These are phyloP conservation scores for Galendromus occidentalis DNA, from an alignment of 1,140 invertebrate genomes.

Conservation along the genomic window DNA sequence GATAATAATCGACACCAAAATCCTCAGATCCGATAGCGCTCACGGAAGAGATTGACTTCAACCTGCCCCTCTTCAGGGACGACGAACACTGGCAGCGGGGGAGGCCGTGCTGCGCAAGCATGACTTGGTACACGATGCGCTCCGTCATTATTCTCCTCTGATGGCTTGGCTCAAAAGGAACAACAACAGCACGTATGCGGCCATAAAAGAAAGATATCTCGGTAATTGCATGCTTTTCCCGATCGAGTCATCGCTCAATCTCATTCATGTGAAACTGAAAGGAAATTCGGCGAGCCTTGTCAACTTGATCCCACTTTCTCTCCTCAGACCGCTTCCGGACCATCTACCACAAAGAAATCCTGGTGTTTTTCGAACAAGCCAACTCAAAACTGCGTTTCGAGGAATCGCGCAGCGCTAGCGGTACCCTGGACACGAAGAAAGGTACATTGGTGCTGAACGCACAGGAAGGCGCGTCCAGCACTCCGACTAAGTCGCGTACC, in stretches of 20 bases:
- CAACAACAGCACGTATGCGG: background rate
- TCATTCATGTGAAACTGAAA: too few species aligned
- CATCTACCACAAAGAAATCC: background rate
- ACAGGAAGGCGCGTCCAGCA: slow-evolving; percentile 34
- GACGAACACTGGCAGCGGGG: background rate
- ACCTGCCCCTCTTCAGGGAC: background rate
- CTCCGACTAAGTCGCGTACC: slow-evolving; percentile 37
- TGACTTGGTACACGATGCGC: background rate
- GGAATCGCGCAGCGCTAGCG: slow-evolving; percentile 18
- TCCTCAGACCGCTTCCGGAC: background rate
- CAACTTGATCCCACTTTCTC: too few species aligned
- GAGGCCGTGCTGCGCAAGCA: slow-evolving; percentile 1
- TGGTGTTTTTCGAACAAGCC: slow-evolving; percentile 1
- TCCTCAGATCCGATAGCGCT: too few species aligned
- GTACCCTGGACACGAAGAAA: slow-evolving; percentile 17
- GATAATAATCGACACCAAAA: too few species aligned
- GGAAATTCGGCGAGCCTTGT: too few species aligned
- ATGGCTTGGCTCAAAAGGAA: slow-evolving; percentile 6
- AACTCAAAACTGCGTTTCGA: slow-evolving; percentile 7
- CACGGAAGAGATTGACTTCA: too few species aligned
- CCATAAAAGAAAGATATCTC: background rate
- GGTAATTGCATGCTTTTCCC: background rate
- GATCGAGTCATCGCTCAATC: too few species aligned
- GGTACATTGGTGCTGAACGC: slow-evolving; percentile 22
- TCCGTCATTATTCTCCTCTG: background rate